Conservation (phyloP, 1,140 invertebrate species). For the Tetranychus urticae region DNA sequence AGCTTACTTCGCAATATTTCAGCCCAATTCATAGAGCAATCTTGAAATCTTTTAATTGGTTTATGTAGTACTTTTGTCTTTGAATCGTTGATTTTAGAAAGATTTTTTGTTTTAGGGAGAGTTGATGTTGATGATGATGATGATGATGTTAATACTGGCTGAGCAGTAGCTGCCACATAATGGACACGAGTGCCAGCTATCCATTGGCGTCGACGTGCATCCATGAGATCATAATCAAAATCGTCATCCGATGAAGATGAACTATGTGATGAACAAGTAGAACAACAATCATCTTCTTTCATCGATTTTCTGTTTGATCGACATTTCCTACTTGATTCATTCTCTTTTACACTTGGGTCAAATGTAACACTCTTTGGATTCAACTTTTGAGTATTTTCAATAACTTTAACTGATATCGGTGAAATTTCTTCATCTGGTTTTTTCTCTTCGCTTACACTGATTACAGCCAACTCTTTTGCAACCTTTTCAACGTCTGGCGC, state of each 20-base stretch:
- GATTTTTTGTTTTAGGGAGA: too few relatives aligned
- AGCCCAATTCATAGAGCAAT: too few relatives aligned
- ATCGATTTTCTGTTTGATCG: neutral
- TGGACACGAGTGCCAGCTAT: neutral
- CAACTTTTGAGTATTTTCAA: neutral
- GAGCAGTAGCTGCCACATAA: neutral
- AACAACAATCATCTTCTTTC: slow-evolving; percentile 1
- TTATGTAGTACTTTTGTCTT: too few relatives aligned
- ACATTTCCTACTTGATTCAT: neutral
- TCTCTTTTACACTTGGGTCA: slow-evolving; percentile 7
- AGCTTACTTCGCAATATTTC: too few relatives aligned
- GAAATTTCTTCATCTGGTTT: too few relatives aligned
- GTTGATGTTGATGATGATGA: too few relatives aligned
- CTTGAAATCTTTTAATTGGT: too few relatives aligned
- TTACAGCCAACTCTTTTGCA: too few relatives aligned
- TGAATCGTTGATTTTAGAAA: too few relatives aligned
- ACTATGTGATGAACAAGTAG: slow-evolving; percentile 4
- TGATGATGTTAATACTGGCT: too few relatives aligned
- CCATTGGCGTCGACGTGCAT: neutral
- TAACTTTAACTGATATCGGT: neutral
- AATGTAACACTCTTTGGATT: slow-evolving; percentile 6
- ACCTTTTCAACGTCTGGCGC: too few relatives aligned
- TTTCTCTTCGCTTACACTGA: too few relatives aligned
- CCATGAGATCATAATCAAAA: slow-evolving; percentile 3
- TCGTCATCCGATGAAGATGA: slow-evolving; percentile 3